These are phyloP conservation scores for Botrylloides violaceus DNA, from an alignment of 23 tunicate genomes.

Conservation along the genomic window DNA sequence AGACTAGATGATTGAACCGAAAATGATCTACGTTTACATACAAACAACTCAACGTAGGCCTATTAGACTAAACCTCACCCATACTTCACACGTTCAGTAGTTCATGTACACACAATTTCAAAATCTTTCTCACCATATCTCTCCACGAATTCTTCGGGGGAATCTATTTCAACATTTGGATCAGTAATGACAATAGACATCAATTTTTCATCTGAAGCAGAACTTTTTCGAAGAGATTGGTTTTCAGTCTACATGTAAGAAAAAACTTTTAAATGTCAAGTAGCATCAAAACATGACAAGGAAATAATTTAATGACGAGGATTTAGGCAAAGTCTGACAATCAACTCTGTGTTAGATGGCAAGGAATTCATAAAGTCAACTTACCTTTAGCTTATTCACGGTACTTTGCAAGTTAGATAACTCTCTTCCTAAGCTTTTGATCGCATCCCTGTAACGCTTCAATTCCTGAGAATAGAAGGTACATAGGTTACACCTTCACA, in stretches of 20 bases:
- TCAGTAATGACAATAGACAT: not conserved
- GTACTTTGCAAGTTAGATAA: not conserved
- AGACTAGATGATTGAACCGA: too few species aligned
- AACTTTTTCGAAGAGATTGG: not conserved
- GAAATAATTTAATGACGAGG: too few species aligned
- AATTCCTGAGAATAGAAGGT: not conserved
- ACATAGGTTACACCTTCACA: too few species aligned
- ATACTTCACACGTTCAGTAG: too few species aligned
- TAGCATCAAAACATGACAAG: too few species aligned
- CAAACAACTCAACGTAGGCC: too few species aligned
- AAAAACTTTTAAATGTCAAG: not conserved
- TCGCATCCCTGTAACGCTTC: not conserved
- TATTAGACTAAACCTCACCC: too few species aligned
- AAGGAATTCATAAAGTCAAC: not conserved
- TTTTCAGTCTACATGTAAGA: not conserved
- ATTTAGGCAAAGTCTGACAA: too few species aligned
- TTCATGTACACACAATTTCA: too few species aligned
- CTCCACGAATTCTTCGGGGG: not conserved
- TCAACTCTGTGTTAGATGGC: too few species aligned
- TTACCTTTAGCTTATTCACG: not conserved
- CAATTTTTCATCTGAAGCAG: not conserved
- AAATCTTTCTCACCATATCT: not conserved
- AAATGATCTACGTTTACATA: too few species aligned
- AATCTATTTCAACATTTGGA: not conserved
- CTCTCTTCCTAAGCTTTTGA: not conserved